Conservation (phyloP, 2,797 vertebrate species). For the Rhynchotus rufescens region DNA sequence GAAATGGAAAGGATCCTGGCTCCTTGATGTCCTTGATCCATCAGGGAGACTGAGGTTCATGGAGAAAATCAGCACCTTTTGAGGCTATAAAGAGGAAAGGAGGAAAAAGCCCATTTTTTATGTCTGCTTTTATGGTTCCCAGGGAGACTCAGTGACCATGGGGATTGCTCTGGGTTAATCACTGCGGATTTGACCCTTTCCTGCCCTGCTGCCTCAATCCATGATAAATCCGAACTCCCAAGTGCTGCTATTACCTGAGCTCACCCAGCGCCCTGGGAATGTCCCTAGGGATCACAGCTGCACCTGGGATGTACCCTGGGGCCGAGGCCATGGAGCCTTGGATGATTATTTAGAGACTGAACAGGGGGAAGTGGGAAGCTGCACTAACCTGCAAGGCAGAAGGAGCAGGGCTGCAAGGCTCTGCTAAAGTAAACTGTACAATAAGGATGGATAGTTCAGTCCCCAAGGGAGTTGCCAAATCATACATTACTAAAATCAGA, state of each 20-base stretch:
- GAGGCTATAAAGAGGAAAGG: not conserved
- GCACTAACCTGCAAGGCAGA: not conserved
- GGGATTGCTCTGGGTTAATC: not conserved
- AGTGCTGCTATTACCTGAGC: not conserved
- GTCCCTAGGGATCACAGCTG: too few relatives aligned
- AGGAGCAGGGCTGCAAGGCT: not conserved
- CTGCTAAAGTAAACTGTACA: conserved; percentile 5
- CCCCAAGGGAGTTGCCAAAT: conserved; percentile 35
- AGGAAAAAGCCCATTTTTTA: not conserved
- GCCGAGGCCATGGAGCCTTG: rapidly evolving
- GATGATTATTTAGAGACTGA: not conserved
- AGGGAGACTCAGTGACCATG: too few relatives aligned
- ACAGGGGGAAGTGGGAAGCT: not conserved
- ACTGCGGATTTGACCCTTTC: rapidly evolving
- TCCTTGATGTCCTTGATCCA: not conserved
- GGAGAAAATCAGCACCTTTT: not conserved
- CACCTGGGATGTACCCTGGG: too few relatives aligned
- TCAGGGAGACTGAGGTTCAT: not conserved
- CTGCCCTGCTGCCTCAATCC: rapidly evolving
- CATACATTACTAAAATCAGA: conserved; percentile 47
- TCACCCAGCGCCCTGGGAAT: too few relatives aligned
- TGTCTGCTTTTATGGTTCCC: rapidly evolving
- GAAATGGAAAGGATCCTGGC: rapidly evolving
- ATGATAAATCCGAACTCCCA: not conserved
- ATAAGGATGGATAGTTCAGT: not conserved